phyloP scores from a whole-genome alignment of 1,140 invertebrate species.

The Philotrypesis tridentata region DNA sequence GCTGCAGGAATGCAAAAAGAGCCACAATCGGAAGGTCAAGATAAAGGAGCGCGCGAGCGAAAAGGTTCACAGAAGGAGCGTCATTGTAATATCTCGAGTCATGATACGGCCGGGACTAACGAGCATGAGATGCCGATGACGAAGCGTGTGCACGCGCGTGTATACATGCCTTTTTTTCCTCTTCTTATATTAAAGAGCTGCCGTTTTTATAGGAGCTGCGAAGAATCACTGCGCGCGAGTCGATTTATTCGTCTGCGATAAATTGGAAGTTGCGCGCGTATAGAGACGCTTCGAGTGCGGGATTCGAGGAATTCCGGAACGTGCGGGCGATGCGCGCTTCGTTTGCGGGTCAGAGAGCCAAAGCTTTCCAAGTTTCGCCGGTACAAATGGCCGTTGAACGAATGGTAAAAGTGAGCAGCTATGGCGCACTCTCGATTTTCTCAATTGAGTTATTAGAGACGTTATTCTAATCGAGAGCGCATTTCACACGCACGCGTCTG shows the following conservation, averaged over 20 bases:
- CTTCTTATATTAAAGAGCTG: neutral
- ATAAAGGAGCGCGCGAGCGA: neutral
- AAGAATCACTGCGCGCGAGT: neutral
- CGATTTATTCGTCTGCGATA: neutral
- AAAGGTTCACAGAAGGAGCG: neutral
- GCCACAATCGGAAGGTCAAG: conserved; percentile 17
- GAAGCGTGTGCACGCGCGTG: neutral
- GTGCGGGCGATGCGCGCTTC: neutral
- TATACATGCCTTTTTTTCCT: no score
- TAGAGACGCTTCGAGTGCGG: no score
- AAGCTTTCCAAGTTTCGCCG: no score
- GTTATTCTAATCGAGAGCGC: neutral
- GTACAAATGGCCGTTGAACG: no score
- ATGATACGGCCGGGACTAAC: conserved; percentile 33
- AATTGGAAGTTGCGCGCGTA: no score
- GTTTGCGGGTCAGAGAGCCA: neutral
- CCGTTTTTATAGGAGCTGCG: neutral
- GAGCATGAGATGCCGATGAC: conserved; percentile 39
- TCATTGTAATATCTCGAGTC: conserved; percentile 21
- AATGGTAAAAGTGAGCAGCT: no score
- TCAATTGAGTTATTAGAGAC: neutral
- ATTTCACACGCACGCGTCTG: neutral
- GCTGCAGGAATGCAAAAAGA: conserved; percentile 3
- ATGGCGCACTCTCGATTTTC: no score
- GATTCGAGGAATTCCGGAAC: neutral